Evolutionary conservation across 2,888 invertebrate species (phyloP), one percentile per base, ranked within the genome.

Genomic region (Drosophila maculinotata): DNA sequence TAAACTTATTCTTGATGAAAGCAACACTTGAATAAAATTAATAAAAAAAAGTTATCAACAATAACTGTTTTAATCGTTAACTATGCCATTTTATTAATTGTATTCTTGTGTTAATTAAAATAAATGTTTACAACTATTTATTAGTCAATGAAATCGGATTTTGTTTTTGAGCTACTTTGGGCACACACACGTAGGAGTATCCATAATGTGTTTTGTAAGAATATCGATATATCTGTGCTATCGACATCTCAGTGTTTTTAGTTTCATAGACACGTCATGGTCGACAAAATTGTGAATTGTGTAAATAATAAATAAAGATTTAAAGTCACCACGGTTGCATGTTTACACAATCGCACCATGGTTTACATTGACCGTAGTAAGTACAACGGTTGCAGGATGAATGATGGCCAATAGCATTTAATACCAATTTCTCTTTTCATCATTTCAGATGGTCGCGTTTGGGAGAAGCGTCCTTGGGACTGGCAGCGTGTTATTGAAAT

Each of bases 391-490:
- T 31, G 9, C 1, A 5, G 3, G 45, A 26, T 15, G 0, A 1
- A 23, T 30, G 7, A 5, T 30, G 17, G 7, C 17, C 30, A 1
- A 25, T 14, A n/a, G 2, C 0, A 10, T n/a, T 14, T 41, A 0
- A 41, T 12, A 15, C 2, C 10, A 7, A 14, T 6, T 15, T 38
- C 0, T 28, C 2, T 2, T 12, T 38, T n/a, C n/a, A 0, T 20
- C 1, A 6, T 52, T 59, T 9, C 36, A 89, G 89, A 81, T 87
- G 89, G 89, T 68, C 85, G 84, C 12, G 79, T 89, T 5, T 81
- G 83, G 74, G 83, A 88, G 59, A 81, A 78, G 41, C 82, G 89
- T 48, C 90, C 89, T 66, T 89, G 89, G 89, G 81, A 88, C 62
- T 60, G 79, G 56, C 69, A 73, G 3, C 88, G 89, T 7, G 14